Evolutionary conservation across 2,797 vertebrate species (phyloP).

Genomic region (Mus minutoides): DNA sequence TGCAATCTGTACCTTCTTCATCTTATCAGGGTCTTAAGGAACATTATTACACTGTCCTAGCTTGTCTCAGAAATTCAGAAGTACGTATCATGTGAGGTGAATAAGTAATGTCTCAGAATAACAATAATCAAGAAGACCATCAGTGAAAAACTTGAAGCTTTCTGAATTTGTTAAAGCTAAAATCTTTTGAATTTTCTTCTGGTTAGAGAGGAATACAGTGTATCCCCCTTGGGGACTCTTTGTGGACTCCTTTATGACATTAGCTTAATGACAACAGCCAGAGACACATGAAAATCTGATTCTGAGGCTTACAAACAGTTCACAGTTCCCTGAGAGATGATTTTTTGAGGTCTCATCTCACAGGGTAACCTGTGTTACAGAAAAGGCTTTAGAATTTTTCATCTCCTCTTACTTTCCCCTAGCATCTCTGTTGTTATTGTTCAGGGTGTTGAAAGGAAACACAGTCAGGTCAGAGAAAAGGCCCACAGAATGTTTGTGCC

Average conservation of each 20-base stretch:
- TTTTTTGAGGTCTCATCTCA: background rate
- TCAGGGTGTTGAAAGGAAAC: constrained; percentile 59
- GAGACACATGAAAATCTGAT: background rate
- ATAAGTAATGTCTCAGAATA: background rate
- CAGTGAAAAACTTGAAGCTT: background rate
- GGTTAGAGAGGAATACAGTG: background rate
- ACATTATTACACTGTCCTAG: background rate
- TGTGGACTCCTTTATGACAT: constrained; percentile 21
- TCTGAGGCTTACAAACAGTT: background rate
- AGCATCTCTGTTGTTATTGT: constrained; percentile 14
- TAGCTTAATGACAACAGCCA: constrained; percentile 12
- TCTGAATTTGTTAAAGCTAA: background rate
- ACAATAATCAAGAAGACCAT: background rate
- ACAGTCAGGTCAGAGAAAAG: constrained; percentile 16
- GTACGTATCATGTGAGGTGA: background rate
- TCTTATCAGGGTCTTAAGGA: background rate
- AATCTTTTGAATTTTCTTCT: constrained; percentile 6
- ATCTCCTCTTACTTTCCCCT: background rate
- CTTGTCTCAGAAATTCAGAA: background rate
- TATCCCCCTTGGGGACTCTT: background rate
- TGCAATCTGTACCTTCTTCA: background rate
- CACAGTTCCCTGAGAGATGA: background rate
- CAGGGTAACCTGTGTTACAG: background rate
- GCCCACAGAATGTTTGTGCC: background rate
- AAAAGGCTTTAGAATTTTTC: constrained; percentile 42